A percentile compares a stretch with the other conserved stretches of the same genome.
These are phyloP conservation scores for Netelia melanura DNA, from an alignment of 2,888 invertebrate genomes.

Conservation along the genomic window DNA sequence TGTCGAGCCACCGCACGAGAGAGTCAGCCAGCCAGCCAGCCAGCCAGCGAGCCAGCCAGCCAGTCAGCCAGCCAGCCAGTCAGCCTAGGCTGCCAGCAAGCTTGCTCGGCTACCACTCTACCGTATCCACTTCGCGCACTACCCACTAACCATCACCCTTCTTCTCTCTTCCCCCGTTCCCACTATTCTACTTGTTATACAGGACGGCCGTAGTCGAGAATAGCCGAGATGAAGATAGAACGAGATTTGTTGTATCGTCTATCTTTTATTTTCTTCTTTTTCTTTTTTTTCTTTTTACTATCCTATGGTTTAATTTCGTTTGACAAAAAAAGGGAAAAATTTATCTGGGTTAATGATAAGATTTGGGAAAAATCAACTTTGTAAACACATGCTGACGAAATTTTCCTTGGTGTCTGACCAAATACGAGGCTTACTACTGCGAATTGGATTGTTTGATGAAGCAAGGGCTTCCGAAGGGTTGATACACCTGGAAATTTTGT, in stretches of 20 bases:
- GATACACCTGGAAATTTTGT: background rate
- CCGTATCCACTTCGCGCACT: conserved; percentile 55
- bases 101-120: conserved; percentile 60
- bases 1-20: conserved; percentile 18
- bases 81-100: conserved; percentile 52
- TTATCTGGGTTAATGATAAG: no score
- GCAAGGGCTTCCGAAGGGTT: background rate
- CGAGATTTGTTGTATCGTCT: conserved; percentile 14
- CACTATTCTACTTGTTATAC: conserved; percentile 1
- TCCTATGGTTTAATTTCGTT: background rate
- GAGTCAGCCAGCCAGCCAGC: background rate
- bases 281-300: background rate
- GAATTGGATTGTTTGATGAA: background rate
- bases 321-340: no score
- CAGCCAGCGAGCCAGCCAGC: conserved; percentile 13
- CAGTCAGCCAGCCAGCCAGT: conserved; percentile 44
- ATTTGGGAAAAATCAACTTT: no score
- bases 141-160: conserved; percentile 50
- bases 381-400: background rate
- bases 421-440: conserved; percentile 13
- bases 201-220: conserved; percentile 4
- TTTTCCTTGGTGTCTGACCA: background rate
- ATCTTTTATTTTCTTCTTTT: background rate
- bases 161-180: background rate
- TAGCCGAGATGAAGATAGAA: conserved; percentile 27